phyloP scores from a whole-genome alignment of 2,797 vertebrate genomes.

The Acipenser transmontanus region DNA sequence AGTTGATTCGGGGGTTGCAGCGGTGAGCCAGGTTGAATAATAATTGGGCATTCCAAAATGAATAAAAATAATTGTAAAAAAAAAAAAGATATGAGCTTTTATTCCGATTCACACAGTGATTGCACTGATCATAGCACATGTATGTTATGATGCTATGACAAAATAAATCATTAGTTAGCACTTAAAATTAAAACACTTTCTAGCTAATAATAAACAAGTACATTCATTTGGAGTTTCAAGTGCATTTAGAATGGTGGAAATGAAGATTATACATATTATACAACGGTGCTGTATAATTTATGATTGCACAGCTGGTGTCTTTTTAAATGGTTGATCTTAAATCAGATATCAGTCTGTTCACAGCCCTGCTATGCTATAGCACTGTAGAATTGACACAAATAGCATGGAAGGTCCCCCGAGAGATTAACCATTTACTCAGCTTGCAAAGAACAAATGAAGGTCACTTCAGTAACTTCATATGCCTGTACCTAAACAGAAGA shows the following conservation, averaged over 20 bases:
- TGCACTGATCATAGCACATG: too few relatives aligned
- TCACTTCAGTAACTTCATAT: constrained; percentile 27
- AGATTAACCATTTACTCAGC: constrained; percentile 48
- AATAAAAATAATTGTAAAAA: too few relatives aligned
- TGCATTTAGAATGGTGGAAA: neutral
- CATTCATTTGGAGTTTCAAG: neutral
- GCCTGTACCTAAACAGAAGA: neutral
- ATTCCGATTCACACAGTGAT: too few relatives aligned
- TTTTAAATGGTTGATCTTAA: constrained; percentile 54
- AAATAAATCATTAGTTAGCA: neutral
- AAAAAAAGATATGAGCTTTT: too few relatives aligned
- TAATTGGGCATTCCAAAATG: too few relatives aligned
- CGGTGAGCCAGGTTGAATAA: too few relatives aligned
- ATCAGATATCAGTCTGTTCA: constrained; percentile 48
- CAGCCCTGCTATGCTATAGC: constrained; percentile 23
- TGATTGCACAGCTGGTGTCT: constrained; percentile 52
- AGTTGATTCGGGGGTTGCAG: too few relatives aligned
- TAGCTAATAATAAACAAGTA: neutral
- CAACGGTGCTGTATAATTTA: constrained; percentile 37
- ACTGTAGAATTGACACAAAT: constrained; percentile 33
- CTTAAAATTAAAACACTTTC: too few relatives aligned
- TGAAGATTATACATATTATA: neutral
- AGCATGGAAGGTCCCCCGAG: constrained; percentile 41
- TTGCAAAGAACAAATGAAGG: constrained; percentile 55
- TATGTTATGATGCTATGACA: too few relatives aligned